Base-by-base conservation (phyloP, 2,888 invertebrate genomes). In the Coronaproctus castanopsis region DNA sequence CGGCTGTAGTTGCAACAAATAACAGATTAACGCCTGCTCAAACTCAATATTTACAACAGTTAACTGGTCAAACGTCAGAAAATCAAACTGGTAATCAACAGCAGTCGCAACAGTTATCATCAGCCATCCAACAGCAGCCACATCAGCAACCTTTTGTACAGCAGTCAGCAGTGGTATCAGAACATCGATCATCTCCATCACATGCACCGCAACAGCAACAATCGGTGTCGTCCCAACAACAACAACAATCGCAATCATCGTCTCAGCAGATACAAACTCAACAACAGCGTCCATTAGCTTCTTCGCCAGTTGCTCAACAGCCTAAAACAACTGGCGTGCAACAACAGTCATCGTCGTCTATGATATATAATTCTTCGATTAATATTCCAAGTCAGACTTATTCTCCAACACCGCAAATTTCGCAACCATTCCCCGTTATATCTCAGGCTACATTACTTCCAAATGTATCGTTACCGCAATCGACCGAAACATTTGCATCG, bases 31-130 rank as follows among this genome's bases (percentile, higher is more conserved):
- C 76, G 54, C 76, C 78, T 52, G 79, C 78, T 21, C 78, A 78
- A 68, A 74, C 77, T 52, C 78, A 79, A 70, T 79, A 78, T 68
- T 73, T 79, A 64, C 77, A 74, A 54, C 78, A 78, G 66, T 69
- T 79, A 63, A 75, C 78, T 36, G 59, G 55, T 20, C 55, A 55
- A 24, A 50, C 59, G 18, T 50, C 24, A 19, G 59, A 59, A 20
- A 59, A 59, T 59, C 55, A 55, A 19, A 36, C 36, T 5, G 36
- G 8, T 14, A 36, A 14, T 14, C 55, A 50, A 20, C 59, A 59
- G 36, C 55, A 55, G 21, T 5, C 56, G n/a, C 8, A 19, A 22
- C 36, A 36, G 14, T n/a, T n/a, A n/a, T 14, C 36, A 14, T 14
- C 5, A 36, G 8, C 5, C 14, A 8, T 36, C 5, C 36, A 36